Base-by-base conservation (phyloP, 2,113 vertebrate species). In the Narcine bancroftii region DNA sequence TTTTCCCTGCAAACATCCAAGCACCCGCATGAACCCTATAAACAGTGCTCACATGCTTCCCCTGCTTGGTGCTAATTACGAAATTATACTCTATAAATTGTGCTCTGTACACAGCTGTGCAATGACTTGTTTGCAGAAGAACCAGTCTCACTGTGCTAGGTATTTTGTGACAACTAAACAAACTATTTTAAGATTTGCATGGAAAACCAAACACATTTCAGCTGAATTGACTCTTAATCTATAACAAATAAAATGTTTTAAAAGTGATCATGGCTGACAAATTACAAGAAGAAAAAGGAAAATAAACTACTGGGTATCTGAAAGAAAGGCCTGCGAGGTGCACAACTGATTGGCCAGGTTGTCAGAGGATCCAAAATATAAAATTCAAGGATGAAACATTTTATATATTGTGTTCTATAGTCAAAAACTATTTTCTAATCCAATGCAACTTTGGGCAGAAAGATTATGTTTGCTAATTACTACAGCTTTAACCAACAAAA, bases 201-300 rank as follows among this genome's bases (percentile, higher is more conserved):
- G 2, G 39, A 66, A n/a, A 91, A 36, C 19, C 5, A 5, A 66
- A 17, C 83, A 65, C 56, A 42, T 63, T 65, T 36, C 26, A 13
- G 47, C 56, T 63, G 83, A 60, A 65, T 36, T 69, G 33, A 4
- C 87, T 9, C 24, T 36, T 60, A 15, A n/a, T 39, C 33, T 42
- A 29, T 69, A 21, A 21, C 60, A 63, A 63, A 63, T 63, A n/a
- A 89, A 89, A n/a, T 21, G 60, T 60, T 60, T 87, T 60, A 47
- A 83, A n/a, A 83, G 81, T n/a, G 53, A 87, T 87, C 53, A 36
- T n/a, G 53, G 60, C 53, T 50, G 79, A 83, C 47, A 56, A 47
- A 83, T 79, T 21, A 79, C 21, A 21, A 19, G 47, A 45, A 26
- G 24, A 33, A 53, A 53, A 9, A 29, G 24, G 29, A 72, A 71